These are phyloP conservation scores for Spicauda simplicius DNA, from an alignment of 2,888 invertebrate genomes.

Conservation along the genomic window DNA sequence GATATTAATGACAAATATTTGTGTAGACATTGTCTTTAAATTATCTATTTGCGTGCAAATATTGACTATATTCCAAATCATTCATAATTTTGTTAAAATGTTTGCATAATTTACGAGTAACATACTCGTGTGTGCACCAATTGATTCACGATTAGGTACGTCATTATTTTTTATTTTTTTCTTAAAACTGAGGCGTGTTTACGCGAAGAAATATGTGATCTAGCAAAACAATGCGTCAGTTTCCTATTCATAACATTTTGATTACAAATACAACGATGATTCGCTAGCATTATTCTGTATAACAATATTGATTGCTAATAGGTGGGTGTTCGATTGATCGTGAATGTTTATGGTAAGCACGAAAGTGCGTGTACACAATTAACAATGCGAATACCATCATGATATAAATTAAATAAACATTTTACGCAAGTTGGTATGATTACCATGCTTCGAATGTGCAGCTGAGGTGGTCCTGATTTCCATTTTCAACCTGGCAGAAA, in stretches of 20 bases:
- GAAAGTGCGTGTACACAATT: slow-evolving; percentile 18
- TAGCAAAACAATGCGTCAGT: slow-evolving; percentile 12
- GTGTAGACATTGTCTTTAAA: not conserved
- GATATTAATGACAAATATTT: not conserved
- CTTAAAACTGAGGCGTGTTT: slow-evolving; percentile 40
- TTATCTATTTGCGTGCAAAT: not conserved
- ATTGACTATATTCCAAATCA: not conserved
- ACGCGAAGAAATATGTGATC: slow-evolving; percentile 26
- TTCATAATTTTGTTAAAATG: not conserved
- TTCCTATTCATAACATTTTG: slow-evolving; percentile 30
- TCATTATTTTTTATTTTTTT: slow-evolving; percentile 36
- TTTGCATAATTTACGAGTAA: no score
- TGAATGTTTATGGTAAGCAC: slow-evolving; percentile 16
- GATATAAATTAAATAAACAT: not conserved
- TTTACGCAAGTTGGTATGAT: no score
- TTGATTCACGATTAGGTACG: slow-evolving; percentile 41
- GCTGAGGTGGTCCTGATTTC: no score
- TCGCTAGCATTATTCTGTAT: not conserved
- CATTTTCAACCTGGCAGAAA: no score
- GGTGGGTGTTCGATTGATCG: slow-evolving; percentile 10
- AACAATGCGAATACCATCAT: slow-evolving; percentile 10
- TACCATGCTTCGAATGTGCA: no score
- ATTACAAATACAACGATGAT: slow-evolving; percentile 1
- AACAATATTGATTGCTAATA: not conserved
- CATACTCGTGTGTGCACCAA: no score